A percentile compares a stretch with the other conserved stretches of the same genome.
phyloP scores from a whole-genome alignment of 1,140 invertebrate genomes.

The Polypedilum vanderplanki region DNA sequence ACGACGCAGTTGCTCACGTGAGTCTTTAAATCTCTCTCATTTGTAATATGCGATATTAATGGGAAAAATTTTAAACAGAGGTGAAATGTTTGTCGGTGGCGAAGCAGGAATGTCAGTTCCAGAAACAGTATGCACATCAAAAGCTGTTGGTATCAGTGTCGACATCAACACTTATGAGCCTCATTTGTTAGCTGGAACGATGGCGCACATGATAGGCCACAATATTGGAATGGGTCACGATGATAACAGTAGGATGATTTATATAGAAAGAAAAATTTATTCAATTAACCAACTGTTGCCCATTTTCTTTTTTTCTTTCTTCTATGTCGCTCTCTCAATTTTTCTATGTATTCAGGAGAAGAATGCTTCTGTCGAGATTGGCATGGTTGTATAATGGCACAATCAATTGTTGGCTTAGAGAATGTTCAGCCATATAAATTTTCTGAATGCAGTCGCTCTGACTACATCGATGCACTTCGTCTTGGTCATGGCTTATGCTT shows the following conservation, averaged over 20 bases:
- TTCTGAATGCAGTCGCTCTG: slow-evolving; percentile 77
- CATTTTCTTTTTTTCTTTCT: background rate
- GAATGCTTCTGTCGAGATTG: slow-evolving; percentile 84
- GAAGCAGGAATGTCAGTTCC: slow-evolving; percentile 89
- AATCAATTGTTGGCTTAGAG: slow-evolving; percentile 81
- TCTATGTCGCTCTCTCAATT: background rate
- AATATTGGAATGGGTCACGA: slow-evolving; percentile 94
- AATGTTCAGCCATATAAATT: slow-evolving; percentile 92
- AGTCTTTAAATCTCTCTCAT: slow-evolving; percentile 43
- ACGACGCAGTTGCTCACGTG: slow-evolving; percentile 88
- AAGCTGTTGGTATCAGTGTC: slow-evolving; percentile 85
- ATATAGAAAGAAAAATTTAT: background rate
- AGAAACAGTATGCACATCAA: slow-evolving; percentile 81
- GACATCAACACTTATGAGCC: slow-evolving; percentile 90
- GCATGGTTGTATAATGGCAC: slow-evolving; percentile 94
- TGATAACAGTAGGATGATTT: slow-evolving; percentile 56
- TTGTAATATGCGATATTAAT: slow-evolving; percentile 16
- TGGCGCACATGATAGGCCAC: slow-evolving; percentile 96
- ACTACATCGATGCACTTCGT: slow-evolving; percentile 74
- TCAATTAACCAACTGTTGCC: slow-evolving; percentile 29
- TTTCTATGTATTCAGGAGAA: slow-evolving; percentile 39
- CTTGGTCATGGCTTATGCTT: slow-evolving; percentile 77
- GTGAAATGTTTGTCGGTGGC: slow-evolving; percentile 70
- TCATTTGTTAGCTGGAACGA: slow-evolving; percentile 83
- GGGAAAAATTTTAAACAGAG: slow-evolving; percentile 52